Conservation (phyloP, 2,888 invertebrate species). For the Melipona beecheii region DNA sequence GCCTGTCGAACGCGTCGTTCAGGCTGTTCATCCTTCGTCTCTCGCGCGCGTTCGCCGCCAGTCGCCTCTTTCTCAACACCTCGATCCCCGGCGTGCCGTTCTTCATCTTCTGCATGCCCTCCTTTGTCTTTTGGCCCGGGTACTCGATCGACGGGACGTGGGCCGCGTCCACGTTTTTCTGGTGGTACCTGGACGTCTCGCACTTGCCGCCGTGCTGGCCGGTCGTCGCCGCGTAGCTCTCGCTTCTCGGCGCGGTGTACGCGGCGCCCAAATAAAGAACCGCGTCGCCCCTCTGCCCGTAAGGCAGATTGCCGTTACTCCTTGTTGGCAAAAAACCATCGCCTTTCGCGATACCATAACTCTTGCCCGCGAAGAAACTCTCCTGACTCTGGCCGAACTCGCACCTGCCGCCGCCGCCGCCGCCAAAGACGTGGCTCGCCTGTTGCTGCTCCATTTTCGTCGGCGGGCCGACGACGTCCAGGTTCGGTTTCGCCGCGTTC, state of each 20-base stretch:
- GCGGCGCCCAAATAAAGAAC: constrained; percentile 66
- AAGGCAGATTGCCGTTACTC: constrained; percentile 53
- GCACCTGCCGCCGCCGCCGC: constrained; percentile 52
- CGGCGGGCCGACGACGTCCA: too few species aligned
- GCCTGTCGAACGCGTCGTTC: constrained; percentile 90
- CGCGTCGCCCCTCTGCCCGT: constrained; percentile 64
- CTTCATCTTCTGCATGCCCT: constrained; percentile 75
- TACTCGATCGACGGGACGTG: constrained; percentile 60
- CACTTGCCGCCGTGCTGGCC: constrained; percentile 48
- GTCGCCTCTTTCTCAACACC: constrained; percentile 87
- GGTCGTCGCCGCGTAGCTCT: constrained; percentile 43
- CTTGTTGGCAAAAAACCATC: constrained; percentile 64
- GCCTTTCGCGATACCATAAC: constrained; percentile 63
- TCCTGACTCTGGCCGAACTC: constrained; percentile 64
- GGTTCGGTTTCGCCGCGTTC: too few species aligned
- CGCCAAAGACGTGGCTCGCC: constrained; percentile 34
- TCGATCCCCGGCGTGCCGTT: constrained; percentile 80
- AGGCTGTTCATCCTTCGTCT: constrained; percentile 90
- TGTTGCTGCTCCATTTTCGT: constrained; percentile 56
- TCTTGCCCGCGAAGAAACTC: constrained; percentile 56
- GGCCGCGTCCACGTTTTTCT: constrained; percentile 42
- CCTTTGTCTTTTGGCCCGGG: constrained; percentile 68
- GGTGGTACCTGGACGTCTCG: constrained; percentile 66
- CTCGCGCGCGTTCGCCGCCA: constrained; percentile 91
- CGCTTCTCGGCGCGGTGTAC: constrained; percentile 64